phyloP scores from a whole-genome alignment of 1,140 invertebrate genomes.

The Drosophila paulistorum region DNA sequence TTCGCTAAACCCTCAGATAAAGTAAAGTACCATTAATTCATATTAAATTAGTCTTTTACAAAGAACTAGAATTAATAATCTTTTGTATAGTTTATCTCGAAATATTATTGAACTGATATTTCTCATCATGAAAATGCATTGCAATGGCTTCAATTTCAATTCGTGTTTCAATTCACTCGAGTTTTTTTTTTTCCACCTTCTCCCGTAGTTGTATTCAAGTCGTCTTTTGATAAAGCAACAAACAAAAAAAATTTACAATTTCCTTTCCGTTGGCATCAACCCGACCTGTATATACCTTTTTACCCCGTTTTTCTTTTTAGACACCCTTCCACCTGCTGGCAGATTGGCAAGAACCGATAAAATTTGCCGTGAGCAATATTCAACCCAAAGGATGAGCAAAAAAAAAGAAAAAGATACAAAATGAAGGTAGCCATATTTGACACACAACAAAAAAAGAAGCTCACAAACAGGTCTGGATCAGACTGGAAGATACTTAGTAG shows the following conservation, averaged over 20 bases:
- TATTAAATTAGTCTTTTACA: no score
- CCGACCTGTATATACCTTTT: conserved; percentile 13
- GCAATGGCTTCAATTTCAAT: conserved; percentile 27
- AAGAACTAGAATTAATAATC: neutral
- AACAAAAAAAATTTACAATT: conserved; percentile 70
- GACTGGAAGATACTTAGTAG: neutral
- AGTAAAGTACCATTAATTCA: no score
- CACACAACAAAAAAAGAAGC: conserved; percentile 47
- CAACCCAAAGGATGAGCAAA: conserved; percentile 45
- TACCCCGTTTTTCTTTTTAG: conserved; percentile 19
- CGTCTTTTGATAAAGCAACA: conserved; percentile 43
- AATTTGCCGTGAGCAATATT: conserved; percentile 66
- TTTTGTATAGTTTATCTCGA: no score
- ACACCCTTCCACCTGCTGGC: conserved; percentile 3
- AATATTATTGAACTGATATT: neutral
- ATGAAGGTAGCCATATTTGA: conserved; percentile 70
- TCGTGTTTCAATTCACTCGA: conserved; percentile 19
- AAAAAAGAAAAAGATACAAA: conserved; percentile 34
- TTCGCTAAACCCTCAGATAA: no score
- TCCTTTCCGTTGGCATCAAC: conserved; percentile 49
- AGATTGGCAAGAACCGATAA: conserved; percentile 67
- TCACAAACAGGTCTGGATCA: neutral
- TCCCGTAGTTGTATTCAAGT: conserved; percentile 1
- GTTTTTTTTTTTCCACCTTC: neutral
- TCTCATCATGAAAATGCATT: conserved; percentile 16